These are phyloP conservation scores for Rhizomys pruinosus DNA, from an alignment of 2,113 vertebrate genomes.

Conservation along the genomic window DNA sequence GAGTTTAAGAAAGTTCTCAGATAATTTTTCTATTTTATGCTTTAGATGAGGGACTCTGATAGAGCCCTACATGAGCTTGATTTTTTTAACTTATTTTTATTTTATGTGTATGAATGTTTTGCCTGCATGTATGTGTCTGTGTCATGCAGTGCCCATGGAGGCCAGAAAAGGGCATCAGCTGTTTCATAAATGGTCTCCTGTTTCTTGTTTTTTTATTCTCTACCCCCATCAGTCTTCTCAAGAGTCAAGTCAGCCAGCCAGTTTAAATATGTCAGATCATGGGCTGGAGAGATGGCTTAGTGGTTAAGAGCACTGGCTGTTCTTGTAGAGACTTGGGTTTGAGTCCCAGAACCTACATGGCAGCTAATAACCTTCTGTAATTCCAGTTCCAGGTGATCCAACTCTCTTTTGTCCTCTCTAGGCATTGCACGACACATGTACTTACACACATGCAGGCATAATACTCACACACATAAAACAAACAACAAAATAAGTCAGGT, in stretches of 20 bases:
- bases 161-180: background rate
- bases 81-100: background rate
- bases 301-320: background rate
- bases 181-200: constrained; percentile 17
- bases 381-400: too few species aligned
- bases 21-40: constrained; percentile 38
- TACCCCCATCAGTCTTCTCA: background rate
- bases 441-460: too few species aligned
- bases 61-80: too few species aligned
- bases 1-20: constrained; percentile 28
- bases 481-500: background rate
- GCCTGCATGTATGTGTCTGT: background rate
- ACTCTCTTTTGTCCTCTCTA: too few species aligned
- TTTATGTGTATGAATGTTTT: background rate
- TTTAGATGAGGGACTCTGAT: constrained; percentile 25
- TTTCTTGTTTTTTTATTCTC: background rate
- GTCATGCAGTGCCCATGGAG: background rate
- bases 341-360: too few species aligned
- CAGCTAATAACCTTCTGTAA: too few species aligned
- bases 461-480: too few species aligned
- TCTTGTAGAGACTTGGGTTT: too few species aligned
- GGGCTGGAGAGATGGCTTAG: background rate
- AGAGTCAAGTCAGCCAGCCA: background rate
- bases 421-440: too few species aligned
- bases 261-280: background rate